phyloP scores from a whole-genome alignment of 2,888 invertebrate genomes.

The Lithosia quadra region DNA sequence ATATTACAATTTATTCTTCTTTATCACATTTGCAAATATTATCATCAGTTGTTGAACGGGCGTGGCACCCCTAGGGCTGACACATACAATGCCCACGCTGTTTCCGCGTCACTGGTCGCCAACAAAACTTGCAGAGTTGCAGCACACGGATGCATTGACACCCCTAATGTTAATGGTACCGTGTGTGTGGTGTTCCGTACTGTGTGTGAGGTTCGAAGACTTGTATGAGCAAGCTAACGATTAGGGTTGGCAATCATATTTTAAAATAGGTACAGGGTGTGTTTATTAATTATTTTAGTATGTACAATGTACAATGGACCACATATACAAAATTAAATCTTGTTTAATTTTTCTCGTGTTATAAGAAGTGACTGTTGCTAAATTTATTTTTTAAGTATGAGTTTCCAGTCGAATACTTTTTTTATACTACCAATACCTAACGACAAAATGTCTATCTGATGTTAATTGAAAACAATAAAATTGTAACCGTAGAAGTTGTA shows the following conservation, averaged over 20 bases:
- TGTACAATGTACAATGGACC: background rate
- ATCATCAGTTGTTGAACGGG: slow-evolving; percentile 50
- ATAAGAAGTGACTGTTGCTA: too few relatives aligned
- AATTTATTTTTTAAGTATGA: too few relatives aligned
- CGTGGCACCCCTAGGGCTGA: slow-evolving; percentile 73
- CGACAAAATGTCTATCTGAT: too few relatives aligned
- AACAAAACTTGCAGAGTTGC: slow-evolving; percentile 71
- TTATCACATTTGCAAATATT: slow-evolving; percentile 56
- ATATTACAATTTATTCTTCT: slow-evolving; percentile 17
- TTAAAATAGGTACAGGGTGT: background rate
- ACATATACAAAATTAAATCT: background rate
- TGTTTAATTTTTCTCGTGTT: too few relatives aligned
- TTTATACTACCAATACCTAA: too few relatives aligned
- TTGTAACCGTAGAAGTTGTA: background rate
- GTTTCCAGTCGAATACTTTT: too few relatives aligned
- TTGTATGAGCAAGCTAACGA: slow-evolving; percentile 40
- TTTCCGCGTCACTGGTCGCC: slow-evolving; percentile 74
- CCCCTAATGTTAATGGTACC: slow-evolving; percentile 73
- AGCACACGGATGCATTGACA: slow-evolving; percentile 68
- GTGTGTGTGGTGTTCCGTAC: slow-evolving; percentile 56
- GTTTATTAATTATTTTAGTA: background rate
- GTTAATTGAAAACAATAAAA: too few relatives aligned
- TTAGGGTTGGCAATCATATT: slow-evolving; percentile 53
- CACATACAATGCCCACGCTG: slow-evolving; percentile 73
- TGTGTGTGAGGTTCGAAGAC: slow-evolving; percentile 59